Percentiles rank a stretch among this genome's conserved stretches.
These are phyloP conservation scores for Allobates femoralis DNA, from an alignment of 2,797 vertebrate genomes.

Conservation along the genomic window DNA sequence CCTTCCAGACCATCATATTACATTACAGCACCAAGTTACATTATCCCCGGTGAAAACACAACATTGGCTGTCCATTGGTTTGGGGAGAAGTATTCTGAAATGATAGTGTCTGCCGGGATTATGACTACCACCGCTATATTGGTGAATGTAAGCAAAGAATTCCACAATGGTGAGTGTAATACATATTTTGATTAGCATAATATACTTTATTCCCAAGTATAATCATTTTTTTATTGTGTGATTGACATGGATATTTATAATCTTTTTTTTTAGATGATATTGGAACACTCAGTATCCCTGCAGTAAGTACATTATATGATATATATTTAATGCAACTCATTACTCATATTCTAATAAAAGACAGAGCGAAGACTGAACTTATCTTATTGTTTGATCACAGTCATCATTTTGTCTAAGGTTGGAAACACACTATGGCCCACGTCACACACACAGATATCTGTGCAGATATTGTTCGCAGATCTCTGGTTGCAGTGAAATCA, in stretches of 20 bases:
- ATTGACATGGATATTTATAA: background rate
- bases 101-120: constrained; percentile 42
- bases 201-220: background rate
- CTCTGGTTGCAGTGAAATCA: too few species aligned
- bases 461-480: too few species aligned
- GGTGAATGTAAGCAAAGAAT: background rate
- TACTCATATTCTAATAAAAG: background rate
- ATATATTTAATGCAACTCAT: background rate
- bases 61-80: constrained; percentile 45
- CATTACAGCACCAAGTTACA: constrained; percentile 39
- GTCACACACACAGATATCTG: too few species aligned
- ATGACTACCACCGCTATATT: background rate
- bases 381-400: background rate
- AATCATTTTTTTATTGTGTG: background rate
- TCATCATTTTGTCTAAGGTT: background rate
- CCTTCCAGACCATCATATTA: constrained; percentile 52
- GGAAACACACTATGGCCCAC: too few species aligned
- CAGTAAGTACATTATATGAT: constrained; percentile 52
- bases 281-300: constrained; percentile 46
- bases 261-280: constrained; percentile 29
- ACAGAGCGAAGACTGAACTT: background rate
- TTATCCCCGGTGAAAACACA: constrained; percentile 29
- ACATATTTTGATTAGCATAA: background rate
- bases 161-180: constrained; percentile 41
- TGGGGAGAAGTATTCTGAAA: background rate